Percentiles rank a stretch among this genome's conserved stretches.
Conservation (phyloP, 2,113 vertebrate species). For the Chloebia gouldiae region DNA sequence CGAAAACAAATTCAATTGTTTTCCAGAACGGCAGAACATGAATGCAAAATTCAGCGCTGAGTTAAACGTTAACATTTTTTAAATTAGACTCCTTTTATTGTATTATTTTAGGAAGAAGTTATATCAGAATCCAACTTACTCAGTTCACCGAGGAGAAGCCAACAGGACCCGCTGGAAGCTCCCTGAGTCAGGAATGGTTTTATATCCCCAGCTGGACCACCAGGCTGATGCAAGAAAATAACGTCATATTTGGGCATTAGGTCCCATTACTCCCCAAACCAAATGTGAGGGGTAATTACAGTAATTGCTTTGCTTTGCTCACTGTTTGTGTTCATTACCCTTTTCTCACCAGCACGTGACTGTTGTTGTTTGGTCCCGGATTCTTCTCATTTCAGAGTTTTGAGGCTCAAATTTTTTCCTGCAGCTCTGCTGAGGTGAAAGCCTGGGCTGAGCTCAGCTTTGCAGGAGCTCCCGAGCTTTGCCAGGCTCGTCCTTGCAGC, state of each 20-base stretch:
- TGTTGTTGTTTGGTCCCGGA: neutral
- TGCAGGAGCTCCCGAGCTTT: neutral
- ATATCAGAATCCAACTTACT: constrained; percentile 49
- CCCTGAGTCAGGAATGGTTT: constrained; percentile 42
- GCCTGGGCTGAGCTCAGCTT: rapidly evolving
- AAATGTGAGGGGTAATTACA: constrained; percentile 45
- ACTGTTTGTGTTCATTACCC: constrained; percentile 18
- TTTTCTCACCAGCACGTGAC: neutral
- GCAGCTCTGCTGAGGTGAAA: rapidly evolving
- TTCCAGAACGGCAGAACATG: rapidly evolving
- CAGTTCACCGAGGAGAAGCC: constrained; percentile 44
- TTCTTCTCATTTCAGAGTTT: constrained; percentile 22
- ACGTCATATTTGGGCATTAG: constrained; percentile 57
- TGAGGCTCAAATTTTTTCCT: neutral
- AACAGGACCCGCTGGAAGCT: constrained; percentile 43
- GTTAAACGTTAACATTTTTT: neutral
- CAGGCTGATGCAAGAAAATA: constrained; percentile 62
- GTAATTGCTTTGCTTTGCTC: constrained; percentile 53
- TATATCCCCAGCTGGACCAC: constrained; percentile 59
- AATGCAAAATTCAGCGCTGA: neutral
- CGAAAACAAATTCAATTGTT: neutral
- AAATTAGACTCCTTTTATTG: neutral
- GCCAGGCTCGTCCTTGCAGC: neutral
- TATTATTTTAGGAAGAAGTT: neutral
- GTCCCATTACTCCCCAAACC: constrained; percentile 55